Base-by-base conservation (phyloP, 2,797 vertebrate genomes). In the Tangara arthus region DNA sequence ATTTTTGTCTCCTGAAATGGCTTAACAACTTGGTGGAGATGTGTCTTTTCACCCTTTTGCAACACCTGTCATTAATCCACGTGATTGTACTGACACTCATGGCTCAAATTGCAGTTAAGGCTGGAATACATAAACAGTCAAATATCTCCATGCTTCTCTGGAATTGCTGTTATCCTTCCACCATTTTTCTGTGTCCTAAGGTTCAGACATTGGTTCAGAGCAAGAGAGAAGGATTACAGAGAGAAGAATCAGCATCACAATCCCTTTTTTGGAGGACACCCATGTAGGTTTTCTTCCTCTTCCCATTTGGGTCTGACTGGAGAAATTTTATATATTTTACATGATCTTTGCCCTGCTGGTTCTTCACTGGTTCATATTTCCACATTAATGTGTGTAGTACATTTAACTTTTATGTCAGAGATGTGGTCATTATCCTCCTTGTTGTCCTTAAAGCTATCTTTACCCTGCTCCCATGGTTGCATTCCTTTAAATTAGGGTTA, bases 191-290 rank as follows among this genome's bases (percentile, higher is more conserved):
- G 50, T 4, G 24, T 47, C 27, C 22, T 49, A 47, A 44, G 3
- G 2, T 19, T 79, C 35, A 7, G 12, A 3, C 26, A 59, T 59
- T 39, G 57, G 26, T 39, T 60, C 10, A 49, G 9, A 14, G 28
- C 4, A 49, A 5, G 30, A 52, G 9, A 44, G 16, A 53, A 87
- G 22, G 7, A 34, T 68, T 75, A 16, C 6, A 64, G 15, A 12
- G 24, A 35, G 28, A 44, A 68, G 23, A n/a, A 46, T 22, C 2
- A 3, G 39, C 7, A 47, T 42, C 17, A 15, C 15, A 49, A 7
- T 56, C 9, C 11, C 1, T 1, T 47, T 80, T 76, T 23, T 4
- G 4, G 17, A 57, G 19, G 63, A 9, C 4, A 2, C 22, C 0
- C 0, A 6, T 41, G 7, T 52, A 5, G 5, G 0, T 78, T 75